Base-by-base conservation (phyloP, 2,797 vertebrate species). In the Anableps anableps region DNA sequence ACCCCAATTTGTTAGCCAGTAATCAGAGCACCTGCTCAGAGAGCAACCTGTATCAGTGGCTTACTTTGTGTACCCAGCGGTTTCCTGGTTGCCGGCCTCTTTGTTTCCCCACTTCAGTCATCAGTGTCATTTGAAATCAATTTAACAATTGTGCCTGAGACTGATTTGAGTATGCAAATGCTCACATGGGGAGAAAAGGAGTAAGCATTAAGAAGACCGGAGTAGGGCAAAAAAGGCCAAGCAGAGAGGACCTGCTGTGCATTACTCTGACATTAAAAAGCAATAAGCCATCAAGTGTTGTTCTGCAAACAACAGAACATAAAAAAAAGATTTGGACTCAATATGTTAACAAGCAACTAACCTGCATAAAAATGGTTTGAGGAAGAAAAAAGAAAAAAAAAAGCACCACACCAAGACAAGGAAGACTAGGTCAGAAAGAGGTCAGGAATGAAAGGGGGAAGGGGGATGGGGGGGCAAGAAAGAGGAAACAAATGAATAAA, bases 401-500 rank as follows among this genome's bases (percentile, higher is more conserved):
- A 88, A 88, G 81, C 3, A 34, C 66, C 77, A 68, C 76, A 80
- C 91, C 83, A 85, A 77, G 85, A 87, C 77, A 85, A 88, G 88
- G 87, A 86, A 89, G 91, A 86, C 76, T 84, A 72, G 89, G 93
- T 94, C 90, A 90, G 80, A 91, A 82, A 88, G 58, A 89, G 90
- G 92, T 86, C 85, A 83, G 76, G 76, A 82, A 87, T 86, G 85
- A 91, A 91, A 91, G 62, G 36, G 58, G 58, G 58, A 16, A 60
- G 58, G 58, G 5, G 29, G 29, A 13, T 6, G 34, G 81, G 85
- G 77, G 86, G 82, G 90, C 76, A 91, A 90, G 86, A 90, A 90
- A 64, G 93, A 91, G 95, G 96, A 97, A 97, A 97, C 80, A 81
- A 93, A 94, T 92, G 88, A 92, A 96, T 95, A 95, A 94, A 95